A percentile compares a stretch with the other conserved stretches of the same genome.
These are phyloP conservation scores for Gambelia wislizenii DNA, from an alignment of 2,797 vertebrate species.

Conservation along the genomic window DNA sequence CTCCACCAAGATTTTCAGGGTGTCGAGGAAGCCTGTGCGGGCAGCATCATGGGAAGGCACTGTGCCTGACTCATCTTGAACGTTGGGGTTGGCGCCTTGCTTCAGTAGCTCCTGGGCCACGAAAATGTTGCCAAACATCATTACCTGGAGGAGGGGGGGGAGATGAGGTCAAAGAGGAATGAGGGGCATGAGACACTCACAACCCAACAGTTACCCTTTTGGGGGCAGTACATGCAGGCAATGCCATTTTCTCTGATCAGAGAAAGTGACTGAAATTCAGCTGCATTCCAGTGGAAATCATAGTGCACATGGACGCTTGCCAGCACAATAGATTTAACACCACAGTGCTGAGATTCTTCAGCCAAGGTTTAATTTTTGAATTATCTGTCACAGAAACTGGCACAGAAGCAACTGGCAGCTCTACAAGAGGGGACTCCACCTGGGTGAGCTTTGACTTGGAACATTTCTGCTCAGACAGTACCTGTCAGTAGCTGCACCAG, in stretches of 20 bases:
- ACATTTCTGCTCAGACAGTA: neutral
- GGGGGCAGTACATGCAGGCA: neutral
- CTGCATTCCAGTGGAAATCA: neutral
- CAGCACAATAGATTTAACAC: neutral
- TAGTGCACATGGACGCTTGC: neutral
- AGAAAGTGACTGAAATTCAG: too few species aligned
- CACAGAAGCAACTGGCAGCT: neutral
- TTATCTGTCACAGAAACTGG: neutral
- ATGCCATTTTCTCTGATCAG: neutral
- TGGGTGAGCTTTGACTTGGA: too few species aligned
- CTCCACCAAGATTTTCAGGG: conserved; percentile 86
- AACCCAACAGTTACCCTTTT: neutral
- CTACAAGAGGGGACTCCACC: neutral
- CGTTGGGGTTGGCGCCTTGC: conserved; percentile 88
- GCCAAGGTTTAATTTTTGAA: neutral
- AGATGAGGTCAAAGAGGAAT: neutral
- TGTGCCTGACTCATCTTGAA: conserved; percentile 87
- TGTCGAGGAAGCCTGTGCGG: conserved; percentile 89
- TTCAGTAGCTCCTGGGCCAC: conserved; percentile 87
- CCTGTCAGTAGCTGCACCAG: neutral
- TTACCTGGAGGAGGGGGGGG: conserved; percentile 80
- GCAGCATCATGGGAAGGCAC: conserved; percentile 88
- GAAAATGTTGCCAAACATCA: conserved; percentile 91
- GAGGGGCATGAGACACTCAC: too few species aligned
- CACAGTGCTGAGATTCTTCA: neutral